Conservation (phyloP, 2,797 vertebrate species). For the Trichosurus vulpecula region DNA sequence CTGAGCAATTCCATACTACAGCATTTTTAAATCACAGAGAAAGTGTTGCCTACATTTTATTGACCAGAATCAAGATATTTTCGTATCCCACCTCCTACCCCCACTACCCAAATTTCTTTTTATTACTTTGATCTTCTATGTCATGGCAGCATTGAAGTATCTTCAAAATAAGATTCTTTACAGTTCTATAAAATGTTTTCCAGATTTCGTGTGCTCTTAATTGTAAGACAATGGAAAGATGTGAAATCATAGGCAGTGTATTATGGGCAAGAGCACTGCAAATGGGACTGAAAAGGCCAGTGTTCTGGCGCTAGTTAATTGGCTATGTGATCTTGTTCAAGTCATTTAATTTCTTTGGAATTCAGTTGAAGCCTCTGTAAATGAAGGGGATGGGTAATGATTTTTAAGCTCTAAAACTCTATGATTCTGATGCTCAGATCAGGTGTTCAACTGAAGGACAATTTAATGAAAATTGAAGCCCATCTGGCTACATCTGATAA, state of each 20-base stretch:
- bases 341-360: not conserved
- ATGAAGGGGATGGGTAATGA: constrained; percentile 3
- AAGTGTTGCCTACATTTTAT: constrained; percentile 69
- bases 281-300: not conserved
- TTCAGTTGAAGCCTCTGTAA: constrained; percentile 23
- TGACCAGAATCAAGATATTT: constrained; percentile 72
- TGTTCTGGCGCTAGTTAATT: constrained; percentile 13
- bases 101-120: constrained; percentile 50
- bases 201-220: constrained; percentile 50
- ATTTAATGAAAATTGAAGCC: not conserved
- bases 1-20: constrained; percentile 69
- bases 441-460: not conserved
- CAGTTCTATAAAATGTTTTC: constrained; percentile 33
- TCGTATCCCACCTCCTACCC: constrained; percentile 16
- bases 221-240: constrained; percentile 44
- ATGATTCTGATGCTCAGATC: not conserved
- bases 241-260: not conserved
- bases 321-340: not conserved
- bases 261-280: not conserved
- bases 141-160: constrained; percentile 54
- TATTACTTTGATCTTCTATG: constrained; percentile 66
- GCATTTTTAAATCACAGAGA: constrained; percentile 55
- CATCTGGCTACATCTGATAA: not conserved
- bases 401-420: not conserved
- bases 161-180: constrained; percentile 50